Percentiles rank a stretch among this genome's conserved stretches.
phyloP scores from a whole-genome alignment of 2,888 invertebrate species.

The Panzeria rudis region DNA sequence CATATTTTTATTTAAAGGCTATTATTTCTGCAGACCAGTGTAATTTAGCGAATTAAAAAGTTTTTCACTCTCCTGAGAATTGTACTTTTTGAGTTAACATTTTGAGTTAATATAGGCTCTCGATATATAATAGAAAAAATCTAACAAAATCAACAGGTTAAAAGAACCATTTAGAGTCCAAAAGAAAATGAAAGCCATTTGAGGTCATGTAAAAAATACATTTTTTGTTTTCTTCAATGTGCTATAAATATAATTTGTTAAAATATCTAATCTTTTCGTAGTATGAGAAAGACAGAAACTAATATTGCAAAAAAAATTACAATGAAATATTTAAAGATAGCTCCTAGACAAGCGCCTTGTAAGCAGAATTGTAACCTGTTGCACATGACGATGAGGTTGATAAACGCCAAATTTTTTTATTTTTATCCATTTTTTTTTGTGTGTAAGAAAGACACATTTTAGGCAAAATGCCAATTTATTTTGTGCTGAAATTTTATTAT shows the following conservation, averaged over 20 bases:
- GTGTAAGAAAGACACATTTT: slow-evolving; percentile 6
- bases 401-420: slow-evolving; percentile 60
- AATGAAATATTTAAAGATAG: slow-evolving; percentile 18
- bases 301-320: slow-evolving; percentile 1
- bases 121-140: neutral
- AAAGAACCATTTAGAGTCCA: neutral
- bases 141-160: slow-evolving; percentile 35
- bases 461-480: slow-evolving; percentile 61
- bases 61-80: no score
- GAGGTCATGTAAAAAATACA: slow-evolving; percentile 39
- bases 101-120: no score
- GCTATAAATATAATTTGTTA: no score
- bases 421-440: slow-evolving; percentile 6
- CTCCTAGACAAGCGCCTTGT: slow-evolving; percentile 60
- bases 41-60: no score
- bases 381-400: slow-evolving; percentile 64
- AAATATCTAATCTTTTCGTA: no score
- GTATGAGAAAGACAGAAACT: slow-evolving; percentile 14
- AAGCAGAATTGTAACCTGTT: slow-evolving; percentile 66
- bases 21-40: no score
- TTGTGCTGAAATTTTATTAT: slow-evolving; percentile 1
- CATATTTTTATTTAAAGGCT: no score
- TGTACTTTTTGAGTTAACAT: no score
- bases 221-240: neutral
- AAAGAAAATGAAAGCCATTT: neutral